Conservation (phyloP, 1,140 invertebrate genomes). For the Drosophila pandora region DNA sequence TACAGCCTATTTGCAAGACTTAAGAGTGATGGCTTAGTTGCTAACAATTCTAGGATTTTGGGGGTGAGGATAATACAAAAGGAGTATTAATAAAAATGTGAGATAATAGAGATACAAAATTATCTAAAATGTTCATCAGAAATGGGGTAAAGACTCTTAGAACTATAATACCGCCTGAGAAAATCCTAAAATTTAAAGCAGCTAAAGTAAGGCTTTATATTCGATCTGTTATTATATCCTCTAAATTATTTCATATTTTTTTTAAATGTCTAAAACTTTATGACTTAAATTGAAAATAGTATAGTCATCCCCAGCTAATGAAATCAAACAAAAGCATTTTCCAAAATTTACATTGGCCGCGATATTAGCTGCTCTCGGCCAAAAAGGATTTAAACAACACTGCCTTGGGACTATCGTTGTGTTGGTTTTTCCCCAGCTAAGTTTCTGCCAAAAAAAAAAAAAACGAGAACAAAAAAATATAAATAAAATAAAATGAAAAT, state of each 20-base stretch:
- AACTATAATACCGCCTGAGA: no score
- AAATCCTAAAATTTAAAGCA: no score
- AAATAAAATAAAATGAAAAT: slow-evolving; percentile 3
- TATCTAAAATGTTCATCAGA: no score
- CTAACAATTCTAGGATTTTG: background rate
- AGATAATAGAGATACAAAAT: no score
- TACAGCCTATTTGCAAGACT: background rate
- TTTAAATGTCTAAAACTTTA: background rate
- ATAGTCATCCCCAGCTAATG: slow-evolving; percentile 43
- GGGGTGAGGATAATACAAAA: background rate
- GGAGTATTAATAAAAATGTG: background rate
- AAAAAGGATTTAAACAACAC: slow-evolving; percentile 2
- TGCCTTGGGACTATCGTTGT: slow-evolving; percentile 2
- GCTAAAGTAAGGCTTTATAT: no score
- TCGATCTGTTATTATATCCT: no score
- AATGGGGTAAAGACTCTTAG: no score
- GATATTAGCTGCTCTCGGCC: slow-evolving; percentile 10
- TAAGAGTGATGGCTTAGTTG: background rate
- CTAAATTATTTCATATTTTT: no score
- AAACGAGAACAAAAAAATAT: slow-evolving; percentile 4
- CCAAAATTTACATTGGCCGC: slow-evolving; percentile 39
- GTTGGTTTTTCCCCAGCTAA: slow-evolving; percentile 13
- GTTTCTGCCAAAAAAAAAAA: slow-evolving; percentile 14
- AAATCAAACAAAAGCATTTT: slow-evolving; percentile 61
- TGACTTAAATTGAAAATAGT: background rate